Evolutionary conservation across 2,113 vertebrate species (phyloP).

Genomic region (Apaloderma vittatum): DNA sequence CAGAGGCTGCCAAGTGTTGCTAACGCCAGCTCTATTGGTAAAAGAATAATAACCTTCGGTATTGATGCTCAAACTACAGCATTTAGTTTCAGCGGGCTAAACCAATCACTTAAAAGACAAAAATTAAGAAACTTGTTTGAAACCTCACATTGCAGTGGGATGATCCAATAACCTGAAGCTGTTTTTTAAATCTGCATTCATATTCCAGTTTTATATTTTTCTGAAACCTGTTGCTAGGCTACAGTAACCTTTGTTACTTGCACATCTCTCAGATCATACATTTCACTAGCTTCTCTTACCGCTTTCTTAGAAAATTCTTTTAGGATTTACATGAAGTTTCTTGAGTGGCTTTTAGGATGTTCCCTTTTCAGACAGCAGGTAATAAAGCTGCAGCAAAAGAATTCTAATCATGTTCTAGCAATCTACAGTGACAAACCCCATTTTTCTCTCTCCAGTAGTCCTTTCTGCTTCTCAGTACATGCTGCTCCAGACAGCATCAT

Average conservation of each 20-base stretch:
- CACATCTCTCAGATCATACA: background rate
- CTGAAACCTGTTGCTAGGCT: slow-evolving; percentile 75
- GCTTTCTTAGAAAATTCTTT: slow-evolving; percentile 16
- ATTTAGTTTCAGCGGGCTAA: background rate
- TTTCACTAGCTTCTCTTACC: slow-evolving; percentile 31
- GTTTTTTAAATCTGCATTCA: slow-evolving; percentile 48
- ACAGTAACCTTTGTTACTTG: slow-evolving; percentile 30
- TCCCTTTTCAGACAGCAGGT: background rate
- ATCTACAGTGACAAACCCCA: background rate
- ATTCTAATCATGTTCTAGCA: background rate
- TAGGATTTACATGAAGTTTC: slow-evolving; percentile 42
- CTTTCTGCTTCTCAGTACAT: background rate
- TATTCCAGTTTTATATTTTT: slow-evolving; percentile 3
- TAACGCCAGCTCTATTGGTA: background rate
- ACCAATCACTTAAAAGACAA: background rate
- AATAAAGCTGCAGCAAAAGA: slow-evolving; percentile 5
- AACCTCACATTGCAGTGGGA: background rate
- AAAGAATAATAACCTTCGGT: background rate
- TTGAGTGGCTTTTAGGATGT: slow-evolving; percentile 28
- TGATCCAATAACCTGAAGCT: slow-evolving; percentile 16
- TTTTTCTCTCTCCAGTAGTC: background rate
- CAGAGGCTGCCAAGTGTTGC: background rate
- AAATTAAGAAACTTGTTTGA: background rate
- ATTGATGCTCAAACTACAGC: background rate
- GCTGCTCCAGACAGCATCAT: background rate